Percentiles rank a stretch among this genome's conserved stretches.
Conservation (phyloP, 2,888 invertebrate genomes). For the Tetramorium bicarinatum region DNA sequence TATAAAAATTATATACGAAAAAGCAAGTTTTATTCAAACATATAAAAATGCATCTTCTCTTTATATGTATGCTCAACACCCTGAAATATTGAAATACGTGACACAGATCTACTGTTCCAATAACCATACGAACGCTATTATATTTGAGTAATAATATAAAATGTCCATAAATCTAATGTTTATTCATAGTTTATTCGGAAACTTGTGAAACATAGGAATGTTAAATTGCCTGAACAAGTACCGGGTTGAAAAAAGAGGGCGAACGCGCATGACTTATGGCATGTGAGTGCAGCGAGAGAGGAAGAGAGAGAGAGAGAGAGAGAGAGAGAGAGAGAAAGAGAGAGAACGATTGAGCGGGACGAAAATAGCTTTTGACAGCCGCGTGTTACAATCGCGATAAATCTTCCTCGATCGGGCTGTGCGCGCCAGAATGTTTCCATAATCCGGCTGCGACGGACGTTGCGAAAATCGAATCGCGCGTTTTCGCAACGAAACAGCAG, state of each 20-base stretch:
- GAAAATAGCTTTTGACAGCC: constrained; percentile 78
- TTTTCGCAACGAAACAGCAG: constrained; percentile 21
- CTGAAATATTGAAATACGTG: not conserved
- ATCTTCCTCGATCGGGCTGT: constrained; percentile 70
- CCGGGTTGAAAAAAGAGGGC: constrained; percentile 34
- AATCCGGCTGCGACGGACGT: constrained; percentile 59
- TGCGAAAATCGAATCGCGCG: constrained; percentile 62
- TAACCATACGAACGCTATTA: not conserved
- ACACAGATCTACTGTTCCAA: not conserved
- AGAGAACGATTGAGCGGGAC: constrained; percentile 60
- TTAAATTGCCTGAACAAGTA: constrained; percentile 41
- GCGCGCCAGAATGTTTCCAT: constrained; percentile 63
- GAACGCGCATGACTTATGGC: constrained; percentile 53
- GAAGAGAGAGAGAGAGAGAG: constrained; percentile 18
- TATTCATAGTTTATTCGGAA: constrained; percentile 30
- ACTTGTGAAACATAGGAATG: constrained; percentile 36
- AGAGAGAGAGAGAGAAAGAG: constrained; percentile 20
- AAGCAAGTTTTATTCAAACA: not conserved
- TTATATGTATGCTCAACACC: constrained; percentile 2
- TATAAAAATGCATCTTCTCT: not conserved
- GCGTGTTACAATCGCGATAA: constrained; percentile 77
- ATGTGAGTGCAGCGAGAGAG: constrained; percentile 21
- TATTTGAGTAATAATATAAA: constrained; percentile 23
- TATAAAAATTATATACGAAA: not conserved
- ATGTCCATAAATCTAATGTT: constrained; percentile 33